These are phyloP conservation scores for Trileptium ribeirensis DNA, from an alignment of 2,888 invertebrate species.

Conservation along the genomic window DNA sequence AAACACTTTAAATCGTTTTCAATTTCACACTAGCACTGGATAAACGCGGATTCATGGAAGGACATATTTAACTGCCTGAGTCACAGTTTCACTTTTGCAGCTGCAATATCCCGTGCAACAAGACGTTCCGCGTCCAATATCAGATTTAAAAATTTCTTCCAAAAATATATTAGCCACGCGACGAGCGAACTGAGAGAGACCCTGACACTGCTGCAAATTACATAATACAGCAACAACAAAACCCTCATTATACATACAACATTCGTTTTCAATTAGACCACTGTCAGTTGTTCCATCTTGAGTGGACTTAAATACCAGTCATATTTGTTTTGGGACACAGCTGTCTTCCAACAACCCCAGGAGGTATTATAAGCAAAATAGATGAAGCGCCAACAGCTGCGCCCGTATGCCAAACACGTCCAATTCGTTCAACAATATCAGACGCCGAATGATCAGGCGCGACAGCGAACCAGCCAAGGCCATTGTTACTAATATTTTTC, in stretches of 20 bases:
- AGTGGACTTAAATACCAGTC: neutral
- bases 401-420: constrained; percentile 56
- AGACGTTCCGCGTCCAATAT: too few relatives aligned
- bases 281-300: constrained; percentile 38
- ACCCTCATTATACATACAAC: too few relatives aligned
- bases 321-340: too few relatives aligned
- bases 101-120: too few relatives aligned
- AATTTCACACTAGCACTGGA: too few relatives aligned
- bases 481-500: neutral
- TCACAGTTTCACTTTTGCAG: too few relatives aligned
- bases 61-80: too few relatives aligned
- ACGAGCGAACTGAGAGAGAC: constrained; percentile 35
- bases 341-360: too few relatives aligned
- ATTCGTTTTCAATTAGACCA: too few relatives aligned
- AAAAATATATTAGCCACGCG: constrained; percentile 7
- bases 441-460: neutral
- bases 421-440: neutral
- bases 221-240: constrained; percentile 55
- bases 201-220: constrained; percentile 54
- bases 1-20: too few relatives aligned
- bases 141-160: neutral
- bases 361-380: constrained; percentile 46
- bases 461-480: neutral
- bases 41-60: too few relatives aligned
- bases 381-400: constrained; percentile 60